Evolutionary conservation across 1,140 invertebrate genomes (phyloP).

Genomic region (Anastrepha ludens): DNA sequence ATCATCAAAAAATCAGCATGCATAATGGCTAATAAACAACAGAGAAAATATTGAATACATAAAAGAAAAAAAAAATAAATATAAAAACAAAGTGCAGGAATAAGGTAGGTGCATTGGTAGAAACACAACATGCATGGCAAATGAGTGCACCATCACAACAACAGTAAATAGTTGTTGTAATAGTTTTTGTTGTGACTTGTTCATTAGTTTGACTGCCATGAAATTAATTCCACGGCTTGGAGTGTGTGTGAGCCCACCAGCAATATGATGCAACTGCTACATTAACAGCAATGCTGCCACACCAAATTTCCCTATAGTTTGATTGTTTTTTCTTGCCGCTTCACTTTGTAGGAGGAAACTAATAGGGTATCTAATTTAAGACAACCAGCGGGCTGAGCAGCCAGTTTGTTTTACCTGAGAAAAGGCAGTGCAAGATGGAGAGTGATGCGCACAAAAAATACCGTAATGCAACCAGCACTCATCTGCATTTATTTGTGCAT

Average conservation of each 20-base stretch:
- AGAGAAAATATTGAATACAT: background rate
- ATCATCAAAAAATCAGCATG: slow-evolving; percentile 48
- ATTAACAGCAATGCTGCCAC: background rate
- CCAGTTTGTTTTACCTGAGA: background rate
- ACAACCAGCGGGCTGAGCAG: slow-evolving; percentile 14
- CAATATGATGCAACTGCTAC: background rate
- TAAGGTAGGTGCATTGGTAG: background rate
- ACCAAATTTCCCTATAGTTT: background rate
- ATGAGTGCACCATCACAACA: slow-evolving; percentile 13
- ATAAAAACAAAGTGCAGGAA: background rate
- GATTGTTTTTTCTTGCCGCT: slow-evolving; percentile 18
- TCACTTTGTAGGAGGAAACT: slow-evolving; percentile 26
- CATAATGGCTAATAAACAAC: slow-evolving; percentile 30
- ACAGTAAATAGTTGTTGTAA: background rate
- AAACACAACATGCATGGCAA: background rate
- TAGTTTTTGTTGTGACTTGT: background rate
- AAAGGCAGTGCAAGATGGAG: background rate
- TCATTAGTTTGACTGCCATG: background rate
- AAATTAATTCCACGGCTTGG: background rate
- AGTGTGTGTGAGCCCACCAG: background rate
- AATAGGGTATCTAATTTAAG: slow-evolving; percentile 32
- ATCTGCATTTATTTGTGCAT: background rate
- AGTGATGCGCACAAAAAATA: background rate
- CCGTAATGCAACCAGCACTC: background rate
- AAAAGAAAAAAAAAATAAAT: background rate